Conservation (phyloP, 1,140 invertebrate species). For the Zelostemma sp. region DNA sequence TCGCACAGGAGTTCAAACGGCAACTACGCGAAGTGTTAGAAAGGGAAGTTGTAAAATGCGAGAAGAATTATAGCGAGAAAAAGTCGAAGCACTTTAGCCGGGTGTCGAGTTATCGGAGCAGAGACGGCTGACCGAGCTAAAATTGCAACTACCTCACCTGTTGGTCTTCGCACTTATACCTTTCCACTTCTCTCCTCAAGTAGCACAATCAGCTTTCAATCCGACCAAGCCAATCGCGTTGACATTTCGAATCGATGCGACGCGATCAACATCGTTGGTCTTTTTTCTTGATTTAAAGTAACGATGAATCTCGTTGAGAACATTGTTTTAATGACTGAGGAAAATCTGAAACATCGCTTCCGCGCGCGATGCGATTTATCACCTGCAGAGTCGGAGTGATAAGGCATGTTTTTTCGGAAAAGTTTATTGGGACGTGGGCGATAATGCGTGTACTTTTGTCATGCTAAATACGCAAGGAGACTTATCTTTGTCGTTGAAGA, state of each 20-base stretch:
- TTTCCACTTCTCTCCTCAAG: constrained; percentile 38
- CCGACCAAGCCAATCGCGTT: constrained; percentile 28
- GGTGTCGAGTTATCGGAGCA: constrained; percentile 10
- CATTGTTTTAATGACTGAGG: no score
- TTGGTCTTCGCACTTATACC: constrained; percentile 38
- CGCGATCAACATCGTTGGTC: no score
- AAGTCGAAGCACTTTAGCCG: no score
- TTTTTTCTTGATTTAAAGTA: no score
- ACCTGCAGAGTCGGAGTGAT: constrained; percentile 1
- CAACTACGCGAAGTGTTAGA: no score
- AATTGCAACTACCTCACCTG: constrained; percentile 44
- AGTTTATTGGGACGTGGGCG: background rate
- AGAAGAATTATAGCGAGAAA: no score
- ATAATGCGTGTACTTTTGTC: constrained; percentile 2
- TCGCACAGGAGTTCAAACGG: no score
- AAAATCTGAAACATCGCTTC: no score
- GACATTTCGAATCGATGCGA: no score
- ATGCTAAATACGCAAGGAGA: background rate
- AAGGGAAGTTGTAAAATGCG: no score
- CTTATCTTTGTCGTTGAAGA: background rate
- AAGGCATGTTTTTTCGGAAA: background rate
- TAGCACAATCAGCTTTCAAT: constrained; percentile 44
- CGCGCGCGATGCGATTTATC: background rate
- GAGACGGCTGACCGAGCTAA: constrained; percentile 39
- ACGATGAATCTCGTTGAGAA: no score